These are phyloP conservation scores for Equus przewalskii DNA, from an alignment of 2,113 vertebrate species.

Conservation along the genomic window DNA sequence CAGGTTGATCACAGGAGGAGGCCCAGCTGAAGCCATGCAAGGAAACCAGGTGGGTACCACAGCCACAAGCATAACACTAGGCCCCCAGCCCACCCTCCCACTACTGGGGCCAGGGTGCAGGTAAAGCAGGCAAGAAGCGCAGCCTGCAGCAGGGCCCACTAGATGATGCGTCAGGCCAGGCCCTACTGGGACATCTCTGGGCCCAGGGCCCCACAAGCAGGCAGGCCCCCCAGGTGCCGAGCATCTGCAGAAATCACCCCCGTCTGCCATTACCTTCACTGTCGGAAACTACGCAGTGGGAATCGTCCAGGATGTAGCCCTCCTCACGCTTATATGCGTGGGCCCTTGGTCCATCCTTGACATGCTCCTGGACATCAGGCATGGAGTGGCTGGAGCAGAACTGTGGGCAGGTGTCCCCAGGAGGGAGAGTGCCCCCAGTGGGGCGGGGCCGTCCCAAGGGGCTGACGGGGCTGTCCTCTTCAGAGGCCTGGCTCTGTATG, in stretches of 20 bases:
- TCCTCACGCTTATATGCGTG: slow-evolving; percentile 98
- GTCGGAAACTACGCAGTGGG: slow-evolving; percentile 99
- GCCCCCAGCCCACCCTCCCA: slow-evolving; percentile 72
- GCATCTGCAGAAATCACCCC: slow-evolving; percentile 90
- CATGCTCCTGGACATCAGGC: slow-evolving; percentile 98
- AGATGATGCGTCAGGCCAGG: slow-evolving; percentile 81
- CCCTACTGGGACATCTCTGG: slow-evolving; percentile 85
- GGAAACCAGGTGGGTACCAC: slow-evolving; percentile 84
- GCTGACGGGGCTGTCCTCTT: slow-evolving; percentile 97
- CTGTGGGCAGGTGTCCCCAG: slow-evolving; percentile 94
- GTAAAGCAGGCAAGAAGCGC: slow-evolving; percentile 52
- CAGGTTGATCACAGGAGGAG: slow-evolving; percentile 80
- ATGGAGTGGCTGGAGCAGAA: slow-evolving; percentile 99
- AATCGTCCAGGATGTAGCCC: slow-evolving; percentile 97
- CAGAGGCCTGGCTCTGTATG: slow-evolving; percentile 95
- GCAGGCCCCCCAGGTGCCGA: slow-evolving; percentile 83
- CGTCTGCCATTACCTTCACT: slow-evolving; percentile 98
- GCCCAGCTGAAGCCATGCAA: slow-evolving; percentile 93
- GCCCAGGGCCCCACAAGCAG: slow-evolving; percentile 87
- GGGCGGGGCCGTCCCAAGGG: slow-evolving; percentile 94
- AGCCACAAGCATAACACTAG: slow-evolving; percentile 82
- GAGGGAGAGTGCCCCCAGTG: slow-evolving; percentile 89
- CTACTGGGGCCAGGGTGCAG: slow-evolving; percentile 74
- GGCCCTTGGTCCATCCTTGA: slow-evolving; percentile 96
- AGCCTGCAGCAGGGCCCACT: slow-evolving; percentile 63